Evolutionary conservation across 2,888 invertebrate genomes (phyloP), one percentile per base, ranked within the genome.

Genomic region (Eueremaeus valkanovi): DNA sequence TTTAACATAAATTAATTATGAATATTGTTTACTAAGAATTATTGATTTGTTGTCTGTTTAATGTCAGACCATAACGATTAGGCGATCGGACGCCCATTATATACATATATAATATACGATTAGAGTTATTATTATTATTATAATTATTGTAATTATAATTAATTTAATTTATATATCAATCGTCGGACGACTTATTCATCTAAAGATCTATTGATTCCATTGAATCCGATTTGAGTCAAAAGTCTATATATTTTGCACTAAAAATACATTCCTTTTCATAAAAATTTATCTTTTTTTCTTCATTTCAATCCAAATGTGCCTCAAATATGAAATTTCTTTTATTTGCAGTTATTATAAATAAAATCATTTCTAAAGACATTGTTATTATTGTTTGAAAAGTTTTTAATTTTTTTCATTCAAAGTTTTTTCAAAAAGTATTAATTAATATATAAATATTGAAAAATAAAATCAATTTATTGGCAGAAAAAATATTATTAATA

Each of bases 1-100:
- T 55, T 55, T 27, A 40, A 66, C 8, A 8, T 66, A 36, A 66
- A 58, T 58, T 51, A 58, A 58, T 58, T 58, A 58, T 58, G n/a
- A n/a, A n/a, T n/a, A n/a, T 58, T 55, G 58, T 58, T 58, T 1
- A 29, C 49, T 21, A 49, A 49, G 49, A 49, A 49, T 49, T 49
- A 49, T 49, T 49, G n/a, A n/a, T 49, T 49, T 49, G 49, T 49
- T 49, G 18, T 21, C 18, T 49, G 49, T 49, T 18, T 49, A 49
- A n/a, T n/a, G n/a, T n/a, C n/a, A n/a, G 49, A 49, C 3, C 49
- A 49, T 49, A n/a, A 21, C 49, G 49, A 49, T n/a, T 11, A n/a
- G 49, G 11, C 40, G 40, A 9, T 40, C n/a, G n/a, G n/a, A n/a
- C n/a, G n/a, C n/a, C n/a, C 6, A 40, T 40, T 9, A 40, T 40